Conservation (phyloP, 2,797 vertebrate genomes). For the Falco berigora region DNA sequence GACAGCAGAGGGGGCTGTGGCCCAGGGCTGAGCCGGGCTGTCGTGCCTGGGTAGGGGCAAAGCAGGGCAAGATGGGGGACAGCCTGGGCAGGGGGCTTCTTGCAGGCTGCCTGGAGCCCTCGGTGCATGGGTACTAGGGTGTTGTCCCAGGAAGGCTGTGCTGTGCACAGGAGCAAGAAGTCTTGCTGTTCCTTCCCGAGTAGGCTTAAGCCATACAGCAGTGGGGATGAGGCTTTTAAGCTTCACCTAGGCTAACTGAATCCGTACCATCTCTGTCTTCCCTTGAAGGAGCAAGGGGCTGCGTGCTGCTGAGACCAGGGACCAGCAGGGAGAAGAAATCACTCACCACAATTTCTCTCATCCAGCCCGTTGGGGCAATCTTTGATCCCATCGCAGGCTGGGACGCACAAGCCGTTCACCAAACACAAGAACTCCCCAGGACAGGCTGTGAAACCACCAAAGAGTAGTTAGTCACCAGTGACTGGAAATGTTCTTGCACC, state of each 20-base stretch:
- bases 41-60: background rate
- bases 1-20: background rate
- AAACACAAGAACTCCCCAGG: slow-evolving; percentile 86
- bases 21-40: background rate
- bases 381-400: slow-evolving; percentile 87
- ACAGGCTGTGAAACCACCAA: slow-evolving; percentile 77
- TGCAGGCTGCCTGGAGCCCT: background rate
- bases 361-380: slow-evolving; percentile 90
- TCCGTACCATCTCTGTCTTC: background rate
- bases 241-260: background rate
- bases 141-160: background rate
- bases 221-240: background rate
- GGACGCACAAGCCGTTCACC: slow-evolving; percentile 85
- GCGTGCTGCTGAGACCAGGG: background rate
- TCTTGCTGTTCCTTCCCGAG: background rate
- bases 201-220: background rate
- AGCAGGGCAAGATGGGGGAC: background rate
- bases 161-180: background rate
- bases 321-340: accelerated
- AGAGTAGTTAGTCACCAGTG: background rate
- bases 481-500: background rate
- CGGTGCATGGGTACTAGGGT: background rate
- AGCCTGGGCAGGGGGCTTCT: background rate
- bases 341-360: slow-evolving; percentile 90
- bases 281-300: background rate